Evolutionary conservation across 2,113 vertebrate genomes (phyloP), one percentile per base, ranked within the genome.

Genomic region (Chaenocephalus aceratus): DNA sequence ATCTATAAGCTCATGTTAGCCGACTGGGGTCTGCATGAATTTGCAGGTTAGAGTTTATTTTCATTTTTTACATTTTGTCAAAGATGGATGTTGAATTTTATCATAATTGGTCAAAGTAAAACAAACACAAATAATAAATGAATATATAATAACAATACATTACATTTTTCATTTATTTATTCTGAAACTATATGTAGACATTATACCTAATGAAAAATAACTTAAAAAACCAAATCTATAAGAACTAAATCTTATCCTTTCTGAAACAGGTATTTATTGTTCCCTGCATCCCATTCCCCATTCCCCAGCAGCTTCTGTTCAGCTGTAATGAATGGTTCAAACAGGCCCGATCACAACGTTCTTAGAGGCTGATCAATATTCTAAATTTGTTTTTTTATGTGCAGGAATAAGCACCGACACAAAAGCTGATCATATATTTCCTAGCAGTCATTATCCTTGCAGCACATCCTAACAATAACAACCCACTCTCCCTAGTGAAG

Each of bases 101-200:
- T 90, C 86, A 85, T 72, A 89, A 93, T 81, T 90, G 82, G 83
- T 90, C 88, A 93, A 95, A 93, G 70, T 83, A 92, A 93, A 93
- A 92, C 78, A 89, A 91, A 90, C 86, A 80, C 3, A 30, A 86
- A 81, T 49, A 92, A 84, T 52, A 89, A 86, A 88, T 73, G 85
- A 92, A 92, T 92, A 95, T 90, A 92, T 94, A 90, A 92, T 92
- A 93, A 92, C 89, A 94, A 95, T 93, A 95, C 93, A 93, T 92
- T 92, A 95, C 30, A 30, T 0, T 30, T 30, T 30, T 30, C 3
- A 30, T 30, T 30, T 30, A 3, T 30, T 30, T 30, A 30, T 30
- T 30, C 30, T 30, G 30, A 30, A 30, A 30, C 30, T 30, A 30
- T 30, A 30, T 30, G 3, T 30, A 30, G 30, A 30, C 3, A 30